A percentile compares a stretch with the other conserved stretches of the same genome.
These are phyloP conservation scores for Emmelina monodactyla DNA, from an alignment of 2,888 invertebrate species.

Conservation along the genomic window DNA sequence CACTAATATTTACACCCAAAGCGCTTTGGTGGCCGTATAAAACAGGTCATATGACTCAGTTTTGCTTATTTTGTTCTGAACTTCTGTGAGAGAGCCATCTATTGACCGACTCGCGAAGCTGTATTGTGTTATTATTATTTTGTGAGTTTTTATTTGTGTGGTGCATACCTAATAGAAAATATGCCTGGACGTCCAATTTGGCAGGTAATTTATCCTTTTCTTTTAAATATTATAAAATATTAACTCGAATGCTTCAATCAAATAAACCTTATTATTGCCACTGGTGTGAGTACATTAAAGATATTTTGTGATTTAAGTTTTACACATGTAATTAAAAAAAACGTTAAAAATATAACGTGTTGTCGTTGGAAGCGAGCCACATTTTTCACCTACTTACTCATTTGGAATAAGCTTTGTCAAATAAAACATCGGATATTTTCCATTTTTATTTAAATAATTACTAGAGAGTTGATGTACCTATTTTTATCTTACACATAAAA, in stretches of 20 bases:
- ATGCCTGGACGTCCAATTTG: conserved; percentile 82
- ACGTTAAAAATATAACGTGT: too few relatives aligned
- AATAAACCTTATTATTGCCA: too few relatives aligned
- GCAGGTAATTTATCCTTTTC: conserved; percentile 65
- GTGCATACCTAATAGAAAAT: conserved; percentile 24
- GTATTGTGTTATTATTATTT: conserved; percentile 4
- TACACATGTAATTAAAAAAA: too few relatives aligned
- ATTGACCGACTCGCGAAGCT: conserved; percentile 40
- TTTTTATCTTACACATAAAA: too few relatives aligned
- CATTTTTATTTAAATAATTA: too few relatives aligned
- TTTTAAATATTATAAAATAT: not conserved
- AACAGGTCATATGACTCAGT: conserved; percentile 58
- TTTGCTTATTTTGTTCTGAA: conserved; percentile 58
- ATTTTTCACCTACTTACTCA: too few relatives aligned
- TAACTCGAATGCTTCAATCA: not conserved
- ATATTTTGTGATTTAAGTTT: too few relatives aligned
- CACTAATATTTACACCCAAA: conserved; percentile 47
- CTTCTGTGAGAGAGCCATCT: conserved; percentile 63
- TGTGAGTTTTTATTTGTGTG: conserved; percentile 18
- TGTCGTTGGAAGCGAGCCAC: too few relatives aligned
- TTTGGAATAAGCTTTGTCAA: too few relatives aligned
- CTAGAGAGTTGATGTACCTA: too few relatives aligned
- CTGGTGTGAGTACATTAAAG: too few relatives aligned
- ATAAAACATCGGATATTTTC: too few relatives aligned
- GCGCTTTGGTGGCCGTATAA: conserved; percentile 50